phyloP scores from a whole-genome alignment of 2,797 vertebrate genomes.

The Glossophaga mutica region DNA sequence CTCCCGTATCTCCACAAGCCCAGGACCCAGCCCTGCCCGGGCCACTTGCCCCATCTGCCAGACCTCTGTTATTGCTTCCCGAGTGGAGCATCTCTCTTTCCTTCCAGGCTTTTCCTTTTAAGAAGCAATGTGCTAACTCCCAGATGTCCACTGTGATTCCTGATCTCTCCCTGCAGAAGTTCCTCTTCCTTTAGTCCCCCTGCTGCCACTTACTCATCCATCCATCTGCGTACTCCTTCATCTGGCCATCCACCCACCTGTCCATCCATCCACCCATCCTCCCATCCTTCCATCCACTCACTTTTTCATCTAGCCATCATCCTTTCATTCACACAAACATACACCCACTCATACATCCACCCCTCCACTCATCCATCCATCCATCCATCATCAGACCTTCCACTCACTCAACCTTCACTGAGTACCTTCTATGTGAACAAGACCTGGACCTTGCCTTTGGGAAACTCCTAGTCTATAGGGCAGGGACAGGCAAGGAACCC shows the following conservation, averaged over 20 bases:
- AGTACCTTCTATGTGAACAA: not conserved
- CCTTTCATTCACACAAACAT: not conserved
- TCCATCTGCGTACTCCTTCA: not conserved
- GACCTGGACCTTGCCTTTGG: not conserved
- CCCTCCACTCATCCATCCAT: not conserved
- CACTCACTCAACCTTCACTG: not conserved
- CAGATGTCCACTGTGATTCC: not conserved
- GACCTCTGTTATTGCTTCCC: not conserved
- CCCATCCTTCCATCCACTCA: not conserved
- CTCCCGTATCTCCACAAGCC: not conserved
- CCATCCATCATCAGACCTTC: not conserved
- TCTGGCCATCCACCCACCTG: no score
- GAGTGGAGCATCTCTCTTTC: not conserved
- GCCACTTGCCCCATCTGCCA: not conserved
- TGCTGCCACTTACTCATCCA: not conserved
- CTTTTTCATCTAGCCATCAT: no score
- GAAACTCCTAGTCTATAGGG: not conserved
- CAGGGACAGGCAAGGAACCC: not conserved
- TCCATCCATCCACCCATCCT: not conserved
- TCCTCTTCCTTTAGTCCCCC: not conserved
- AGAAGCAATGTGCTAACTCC: not conserved
- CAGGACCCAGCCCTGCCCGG: not conserved
- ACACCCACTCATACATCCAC: not conserved
- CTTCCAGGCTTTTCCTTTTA: not conserved
- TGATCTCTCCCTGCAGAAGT: not conserved